These are phyloP conservation scores for Andrena dorsata DNA, from an alignment of 2,888 invertebrate species.

Conservation along the genomic window DNA sequence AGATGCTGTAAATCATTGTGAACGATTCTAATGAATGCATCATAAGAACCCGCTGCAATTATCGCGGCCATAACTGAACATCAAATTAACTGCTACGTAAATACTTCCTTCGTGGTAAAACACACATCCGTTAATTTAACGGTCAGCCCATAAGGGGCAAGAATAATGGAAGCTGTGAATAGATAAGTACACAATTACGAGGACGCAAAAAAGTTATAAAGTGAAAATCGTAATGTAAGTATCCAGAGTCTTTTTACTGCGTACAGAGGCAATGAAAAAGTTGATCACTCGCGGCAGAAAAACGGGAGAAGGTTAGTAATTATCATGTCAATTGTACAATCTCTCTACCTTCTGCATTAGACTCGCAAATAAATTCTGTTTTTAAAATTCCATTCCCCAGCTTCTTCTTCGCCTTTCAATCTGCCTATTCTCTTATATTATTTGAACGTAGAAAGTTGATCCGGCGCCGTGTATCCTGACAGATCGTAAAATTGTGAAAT, in stretches of 20 bases:
- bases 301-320: not conserved
- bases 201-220: conserved; percentile 1
- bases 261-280: not conserved
- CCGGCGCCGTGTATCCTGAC: no score
- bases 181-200: conserved; percentile 28
- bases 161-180: conserved; percentile 9
- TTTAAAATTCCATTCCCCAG: not conserved
- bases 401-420: not conserved
- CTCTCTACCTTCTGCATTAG: not conserved
- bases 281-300: not conserved
- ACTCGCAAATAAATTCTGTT: not conserved
- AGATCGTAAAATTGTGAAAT: no score
- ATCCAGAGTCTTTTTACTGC: not conserved
- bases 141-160: not conserved
- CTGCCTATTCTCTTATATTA: not conserved
- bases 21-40: conserved; percentile 15
- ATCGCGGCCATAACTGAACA: conserved; percentile 40
- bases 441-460: not conserved
- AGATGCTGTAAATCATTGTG: conserved; percentile 18
- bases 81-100: conserved; percentile 45
- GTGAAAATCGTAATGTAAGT: not conserved
- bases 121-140: conserved; percentile 43
- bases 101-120: conserved; percentile 30
- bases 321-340: not conserved
- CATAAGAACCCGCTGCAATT: conserved; percentile 22